Evolutionary conservation across 2,113 vertebrate species (phyloP).

Genomic region (Pedetes capensis): DNA sequence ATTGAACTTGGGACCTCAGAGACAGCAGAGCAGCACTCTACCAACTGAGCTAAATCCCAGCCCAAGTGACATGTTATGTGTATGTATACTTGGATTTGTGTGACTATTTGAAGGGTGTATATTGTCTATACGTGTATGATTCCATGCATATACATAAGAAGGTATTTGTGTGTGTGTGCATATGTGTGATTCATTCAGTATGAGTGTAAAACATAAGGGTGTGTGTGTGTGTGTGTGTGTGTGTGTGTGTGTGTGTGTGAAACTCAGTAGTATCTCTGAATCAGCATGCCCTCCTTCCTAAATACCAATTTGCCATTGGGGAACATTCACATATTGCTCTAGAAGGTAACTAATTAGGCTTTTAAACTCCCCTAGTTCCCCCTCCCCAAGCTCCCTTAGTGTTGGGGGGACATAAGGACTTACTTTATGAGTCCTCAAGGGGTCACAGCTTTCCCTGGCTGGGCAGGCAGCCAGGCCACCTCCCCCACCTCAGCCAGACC

Average conservation of each 20-base stretch:
- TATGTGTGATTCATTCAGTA: neutral
- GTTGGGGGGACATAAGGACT: slow-evolving; percentile 69
- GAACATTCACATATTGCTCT: slow-evolving; percentile 65
- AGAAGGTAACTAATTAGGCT: slow-evolving; percentile 76
- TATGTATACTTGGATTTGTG: neutral
- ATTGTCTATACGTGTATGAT: neutral
- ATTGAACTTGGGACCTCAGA: too few species aligned
- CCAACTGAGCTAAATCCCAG: too few species aligned
- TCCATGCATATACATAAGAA: neutral
- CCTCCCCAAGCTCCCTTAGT: slow-evolving; percentile 59
- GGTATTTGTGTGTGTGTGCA: neutral
- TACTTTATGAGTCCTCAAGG: slow-evolving; percentile 76
- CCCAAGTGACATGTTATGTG: neutral
- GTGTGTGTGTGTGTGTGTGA: neutral
- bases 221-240: neutral
- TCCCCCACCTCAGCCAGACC: slow-evolving; percentile 74
- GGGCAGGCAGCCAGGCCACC: slow-evolving; percentile 76
- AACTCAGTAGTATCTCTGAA: slow-evolving; percentile 35
- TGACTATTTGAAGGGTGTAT: neutral
- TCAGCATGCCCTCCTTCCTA: slow-evolving; percentile 58
- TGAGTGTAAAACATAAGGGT: neutral
- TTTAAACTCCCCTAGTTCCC: slow-evolving; percentile 72
- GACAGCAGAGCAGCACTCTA: too few species aligned
- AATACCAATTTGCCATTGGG: slow-evolving; percentile 66
- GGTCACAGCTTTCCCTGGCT: slow-evolving; percentile 76